Conservation (phyloP, 2,888 invertebrate species). For the Fabriciana adippe region DNA sequence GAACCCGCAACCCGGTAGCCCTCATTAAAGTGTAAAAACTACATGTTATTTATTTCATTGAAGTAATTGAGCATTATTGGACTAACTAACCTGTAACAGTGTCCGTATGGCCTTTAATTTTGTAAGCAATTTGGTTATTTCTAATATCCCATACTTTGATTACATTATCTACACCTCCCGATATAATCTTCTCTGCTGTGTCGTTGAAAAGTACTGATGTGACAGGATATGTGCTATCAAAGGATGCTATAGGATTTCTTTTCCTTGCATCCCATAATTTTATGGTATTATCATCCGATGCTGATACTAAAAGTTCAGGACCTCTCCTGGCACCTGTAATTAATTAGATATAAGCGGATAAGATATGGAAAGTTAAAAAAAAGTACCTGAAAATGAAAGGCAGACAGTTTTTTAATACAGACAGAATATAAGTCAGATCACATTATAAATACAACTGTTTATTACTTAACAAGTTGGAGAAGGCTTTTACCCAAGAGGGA, state of each 20-base stretch:
- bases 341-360: constrained; percentile 23
- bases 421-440: too few species aligned
- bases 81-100: constrained; percentile 89
- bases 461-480: too few species aligned
- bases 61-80: too few species aligned
- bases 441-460: too few species aligned
- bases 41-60: too few species aligned
- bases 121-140: constrained; percentile 91
- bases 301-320: constrained; percentile 94
- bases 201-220: constrained; percentile 97
- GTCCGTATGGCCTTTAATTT: constrained; percentile 96
- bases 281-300: constrained; percentile 96
- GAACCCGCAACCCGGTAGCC: too few species aligned
- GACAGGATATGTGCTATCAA: constrained; percentile 89
- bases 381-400: too few species aligned
- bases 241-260: constrained; percentile 87
- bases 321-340: constrained; percentile 90
- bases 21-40: too few species aligned
- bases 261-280: constrained; percentile 96
- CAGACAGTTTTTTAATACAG: too few species aligned
- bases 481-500: too few species aligned
- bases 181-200: constrained; percentile 96
- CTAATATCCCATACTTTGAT: constrained; percentile 99
- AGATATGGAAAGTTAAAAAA: too few species aligned
- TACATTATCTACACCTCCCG: constrained; percentile 98